Conservation (phyloP, 2,113 vertebrate species). For the Phylloscopus whistleri region DNA sequence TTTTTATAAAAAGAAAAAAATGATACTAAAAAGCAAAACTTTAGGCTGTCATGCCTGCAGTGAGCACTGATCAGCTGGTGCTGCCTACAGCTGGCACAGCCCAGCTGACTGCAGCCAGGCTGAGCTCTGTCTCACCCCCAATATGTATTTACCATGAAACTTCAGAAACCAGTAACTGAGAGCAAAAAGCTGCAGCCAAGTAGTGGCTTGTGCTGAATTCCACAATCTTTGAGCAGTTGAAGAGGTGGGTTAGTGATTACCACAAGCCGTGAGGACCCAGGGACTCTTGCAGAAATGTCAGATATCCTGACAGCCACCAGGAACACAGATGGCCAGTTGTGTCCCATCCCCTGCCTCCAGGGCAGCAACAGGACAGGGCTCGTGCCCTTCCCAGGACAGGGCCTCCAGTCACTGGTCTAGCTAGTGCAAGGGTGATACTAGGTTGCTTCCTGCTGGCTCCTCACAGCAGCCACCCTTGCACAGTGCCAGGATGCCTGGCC, state of each 20-base stretch:
- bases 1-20: background rate
- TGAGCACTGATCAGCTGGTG: background rate
- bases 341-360: background rate
- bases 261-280: background rate
- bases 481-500: too few species aligned
- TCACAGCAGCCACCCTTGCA: background rate
- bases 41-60: background rate
- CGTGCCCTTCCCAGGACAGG: accelerated
- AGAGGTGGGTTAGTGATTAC: background rate
- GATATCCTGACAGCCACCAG: background rate
- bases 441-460: background rate
- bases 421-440: background rate
- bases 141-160: background rate
- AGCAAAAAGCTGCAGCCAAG: background rate
- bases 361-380: background rate
- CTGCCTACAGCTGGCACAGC: background rate
- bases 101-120: background rate
- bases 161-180: background rate
- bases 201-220: background rate
- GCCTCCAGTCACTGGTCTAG: accelerated
- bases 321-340: background rate
- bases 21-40: background rate
- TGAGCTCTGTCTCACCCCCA: background rate
- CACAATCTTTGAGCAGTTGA: background rate
- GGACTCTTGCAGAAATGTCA: background rate